Evolutionary conservation across 1,140 invertebrate species (phyloP).

Genomic region (Platorchestia sp.): DNA sequence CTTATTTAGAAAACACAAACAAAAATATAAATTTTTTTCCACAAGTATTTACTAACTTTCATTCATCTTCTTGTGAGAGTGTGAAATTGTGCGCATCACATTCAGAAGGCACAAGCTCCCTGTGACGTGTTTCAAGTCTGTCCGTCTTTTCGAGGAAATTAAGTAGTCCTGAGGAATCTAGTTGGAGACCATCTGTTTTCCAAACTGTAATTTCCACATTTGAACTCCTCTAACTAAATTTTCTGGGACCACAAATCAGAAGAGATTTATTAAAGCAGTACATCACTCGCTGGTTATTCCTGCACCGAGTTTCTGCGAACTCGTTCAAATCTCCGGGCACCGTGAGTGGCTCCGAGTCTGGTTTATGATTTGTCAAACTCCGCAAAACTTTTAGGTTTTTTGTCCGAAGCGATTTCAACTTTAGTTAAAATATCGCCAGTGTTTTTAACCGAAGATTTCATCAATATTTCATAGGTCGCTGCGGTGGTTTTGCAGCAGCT

Average conservation of each 20-base stretch:
- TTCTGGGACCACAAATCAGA: neutral
- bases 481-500: no score
- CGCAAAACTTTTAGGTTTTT: neutral
- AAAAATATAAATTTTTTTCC: neutral
- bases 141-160: neutral
- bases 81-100: neutral
- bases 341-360: neutral
- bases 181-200: neutral
- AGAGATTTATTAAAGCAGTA: slow-evolving; percentile 18
- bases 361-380: neutral
- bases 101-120: neutral
- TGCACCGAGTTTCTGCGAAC: neutral
- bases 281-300: slow-evolving; percentile 2
- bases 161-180: neutral
- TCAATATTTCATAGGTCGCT: no score
- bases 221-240: neutral
- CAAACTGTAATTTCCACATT: neutral
- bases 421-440: no score
- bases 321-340: neutral
- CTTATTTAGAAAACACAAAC: neutral
- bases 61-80: neutral
- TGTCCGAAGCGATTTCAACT: no score
- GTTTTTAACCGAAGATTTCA: no score
- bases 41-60: neutral
- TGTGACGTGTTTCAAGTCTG: neutral